Evolutionary conservation across 2,888 invertebrate species (phyloP), one percentile per base, ranked within the genome.

Genomic region (Netelia virgata): DNA sequence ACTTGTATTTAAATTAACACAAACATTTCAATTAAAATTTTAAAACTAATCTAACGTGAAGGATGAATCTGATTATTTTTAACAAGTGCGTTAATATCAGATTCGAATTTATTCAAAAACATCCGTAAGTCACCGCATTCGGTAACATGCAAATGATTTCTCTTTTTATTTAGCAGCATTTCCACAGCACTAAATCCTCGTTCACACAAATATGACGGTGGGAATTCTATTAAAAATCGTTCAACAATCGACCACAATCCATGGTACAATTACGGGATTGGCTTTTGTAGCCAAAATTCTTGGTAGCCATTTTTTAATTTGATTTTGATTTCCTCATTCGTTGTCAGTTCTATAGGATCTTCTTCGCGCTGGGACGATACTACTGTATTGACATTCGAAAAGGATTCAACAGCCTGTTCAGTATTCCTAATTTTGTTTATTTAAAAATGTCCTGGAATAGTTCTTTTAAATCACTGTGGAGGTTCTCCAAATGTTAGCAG

Each of bases 211-310:
- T 50, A 50, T 11, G 50, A 50, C n/a, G 1, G 6, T 36, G 28
- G 28, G 28, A 28, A 28, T 5, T 3, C 28, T 28, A 28, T 28
- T 28, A 28, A 28, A 28, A 28, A 28, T 28, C 28, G 5, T 28
- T 28, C 3, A 28, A 28, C 5, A 28, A 5, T 28, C 28, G 28
- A 28, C 28, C 28, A 28, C 5, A 28, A 5, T 28, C 28, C 28
- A 28, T 3, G 28, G 28, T 28, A 28, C 28, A 28, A 28, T 28
- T 28, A 5, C 28, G 28, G 82, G 82, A 6, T 82, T 77, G 14
- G 64, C 63, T n/a, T 43, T 82, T 0, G 82, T 70, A 6, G 72
- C 77, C 11, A 50, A 57, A 5, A 28, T 57, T 57, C 20, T 57
- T 57, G 20, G 20, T 57, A 57, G 18, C 20, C 57, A 57, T 57